Percentiles rank a stretch among this genome's conserved stretches.
phyloP scores from a whole-genome alignment of 2,113 vertebrate species.

The Mormoops blainvillei region DNA sequence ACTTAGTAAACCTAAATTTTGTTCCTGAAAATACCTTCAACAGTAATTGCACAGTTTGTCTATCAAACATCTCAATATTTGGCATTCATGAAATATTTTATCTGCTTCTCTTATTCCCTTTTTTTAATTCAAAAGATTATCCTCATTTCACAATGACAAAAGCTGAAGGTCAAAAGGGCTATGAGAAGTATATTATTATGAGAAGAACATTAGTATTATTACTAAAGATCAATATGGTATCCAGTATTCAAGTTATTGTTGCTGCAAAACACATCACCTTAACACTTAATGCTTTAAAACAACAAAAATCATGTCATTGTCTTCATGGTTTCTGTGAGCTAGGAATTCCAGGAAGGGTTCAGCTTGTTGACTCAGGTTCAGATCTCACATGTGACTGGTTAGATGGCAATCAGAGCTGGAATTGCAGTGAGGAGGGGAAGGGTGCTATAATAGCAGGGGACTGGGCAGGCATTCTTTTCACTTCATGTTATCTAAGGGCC shows the following conservation, averaged over 20 bases:
- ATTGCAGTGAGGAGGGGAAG: too few species aligned
- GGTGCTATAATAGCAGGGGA: too few species aligned
- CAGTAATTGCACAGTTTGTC: background rate
- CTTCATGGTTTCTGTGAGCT: background rate
- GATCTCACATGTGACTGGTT: background rate
- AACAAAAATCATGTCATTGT: background rate
- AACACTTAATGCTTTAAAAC: background rate
- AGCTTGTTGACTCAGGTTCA: background rate
- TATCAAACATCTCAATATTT: background rate
- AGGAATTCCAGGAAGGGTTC: background rate
- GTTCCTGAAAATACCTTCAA: background rate
- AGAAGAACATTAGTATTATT: background rate
- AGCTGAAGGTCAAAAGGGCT: background rate
- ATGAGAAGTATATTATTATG: background rate
- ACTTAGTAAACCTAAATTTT: background rate
- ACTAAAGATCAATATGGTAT: background rate
- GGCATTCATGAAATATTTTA: background rate
- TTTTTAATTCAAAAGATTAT: constrained; percentile 10
- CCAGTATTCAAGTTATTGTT: background rate
- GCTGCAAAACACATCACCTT: background rate
- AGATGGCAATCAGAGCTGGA: background rate
- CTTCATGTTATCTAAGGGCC: background rate
- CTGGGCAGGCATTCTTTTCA: background rate
- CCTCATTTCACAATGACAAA: background rate
- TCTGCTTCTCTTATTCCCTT: background rate